These are phyloP conservation scores for Dromas ardeola DNA, from an alignment of 2,113 vertebrate genomes.

Conservation along the genomic window DNA sequence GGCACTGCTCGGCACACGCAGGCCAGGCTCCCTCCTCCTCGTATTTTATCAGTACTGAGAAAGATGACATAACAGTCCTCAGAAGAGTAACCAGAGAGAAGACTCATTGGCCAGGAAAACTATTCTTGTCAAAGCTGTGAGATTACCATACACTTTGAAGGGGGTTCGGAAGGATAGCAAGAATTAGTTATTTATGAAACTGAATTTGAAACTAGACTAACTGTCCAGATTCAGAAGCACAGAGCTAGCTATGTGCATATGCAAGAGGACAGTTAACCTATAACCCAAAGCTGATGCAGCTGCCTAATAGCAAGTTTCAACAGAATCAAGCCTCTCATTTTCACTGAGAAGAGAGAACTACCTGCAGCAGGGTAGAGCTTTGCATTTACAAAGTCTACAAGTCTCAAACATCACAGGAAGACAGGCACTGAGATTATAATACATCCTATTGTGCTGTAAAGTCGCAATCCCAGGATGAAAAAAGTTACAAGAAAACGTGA, in stretches of 20 bases:
- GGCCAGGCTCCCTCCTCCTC: not conserved
- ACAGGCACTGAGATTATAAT: not conserved
- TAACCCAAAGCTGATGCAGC: not conserved
- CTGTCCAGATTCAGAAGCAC: not conserved
- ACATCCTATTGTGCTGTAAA: not conserved
- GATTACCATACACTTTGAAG: not conserved
- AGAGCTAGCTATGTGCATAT: not conserved
- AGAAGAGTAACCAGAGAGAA: not conserved
- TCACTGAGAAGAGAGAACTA: not conserved
- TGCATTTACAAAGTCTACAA: not conserved
- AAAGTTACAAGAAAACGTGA: not conserved
- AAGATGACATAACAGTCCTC: not conserved
- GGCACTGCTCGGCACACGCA: rapidly evolving
- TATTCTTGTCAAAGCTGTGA: not conserved
- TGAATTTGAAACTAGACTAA: not conserved
- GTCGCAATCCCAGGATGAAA: not conserved
- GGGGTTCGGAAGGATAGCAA: not conserved
- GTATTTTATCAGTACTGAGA: not conserved
- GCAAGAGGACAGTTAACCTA: not conserved
- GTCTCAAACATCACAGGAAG: not conserved
- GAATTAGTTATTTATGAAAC: not conserved
- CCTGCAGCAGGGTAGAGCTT: not conserved
- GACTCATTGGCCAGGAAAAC: not conserved
- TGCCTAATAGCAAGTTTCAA: not conserved
- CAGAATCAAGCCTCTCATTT: not conserved